Conservation (phyloP, 2,888 invertebrate genomes). For the Nemoura dubitans region DNA sequence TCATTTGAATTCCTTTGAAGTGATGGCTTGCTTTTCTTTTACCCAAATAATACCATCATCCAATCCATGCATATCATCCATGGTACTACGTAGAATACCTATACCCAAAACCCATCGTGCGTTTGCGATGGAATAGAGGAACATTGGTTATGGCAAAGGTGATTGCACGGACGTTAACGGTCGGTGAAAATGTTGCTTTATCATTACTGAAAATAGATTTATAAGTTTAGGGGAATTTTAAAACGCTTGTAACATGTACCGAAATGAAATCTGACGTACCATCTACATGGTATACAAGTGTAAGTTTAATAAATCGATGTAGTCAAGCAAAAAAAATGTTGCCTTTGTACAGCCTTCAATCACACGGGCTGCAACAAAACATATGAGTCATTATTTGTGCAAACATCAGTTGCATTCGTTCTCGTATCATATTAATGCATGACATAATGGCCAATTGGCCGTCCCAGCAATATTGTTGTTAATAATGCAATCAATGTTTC, state of each 20-base stretch:
- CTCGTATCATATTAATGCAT: not conserved
- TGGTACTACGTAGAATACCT: not conserved
- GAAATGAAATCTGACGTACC: no score
- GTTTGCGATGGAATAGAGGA: no score
- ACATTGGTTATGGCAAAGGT: no score
- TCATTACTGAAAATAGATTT: no score
- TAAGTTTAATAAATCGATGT: no score
- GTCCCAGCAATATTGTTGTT: slow-evolving; percentile 15
- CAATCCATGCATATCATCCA: not conserved
- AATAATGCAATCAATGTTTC: slow-evolving; percentile 29
- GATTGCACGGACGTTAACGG: no score
- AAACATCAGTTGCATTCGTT: not conserved
- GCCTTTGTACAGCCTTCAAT: not conserved
- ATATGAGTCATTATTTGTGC: not conserved
- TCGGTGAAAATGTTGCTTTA: no score
- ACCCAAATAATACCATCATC: slow-evolving; percentile 13
- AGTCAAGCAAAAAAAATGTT: not conserved
- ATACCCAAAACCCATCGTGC: not conserved
- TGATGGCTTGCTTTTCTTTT: slow-evolving; percentile 33
- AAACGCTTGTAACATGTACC: no score
- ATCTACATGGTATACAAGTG: no score
- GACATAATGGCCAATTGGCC: not conserved
- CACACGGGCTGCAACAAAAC: not conserved
- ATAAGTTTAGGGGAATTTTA: no score
- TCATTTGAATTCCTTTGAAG: slow-evolving; percentile 41